Evolutionary conservation across 2,797 vertebrate species (phyloP).

Genomic region (Sphenodon punctatus): DNA sequence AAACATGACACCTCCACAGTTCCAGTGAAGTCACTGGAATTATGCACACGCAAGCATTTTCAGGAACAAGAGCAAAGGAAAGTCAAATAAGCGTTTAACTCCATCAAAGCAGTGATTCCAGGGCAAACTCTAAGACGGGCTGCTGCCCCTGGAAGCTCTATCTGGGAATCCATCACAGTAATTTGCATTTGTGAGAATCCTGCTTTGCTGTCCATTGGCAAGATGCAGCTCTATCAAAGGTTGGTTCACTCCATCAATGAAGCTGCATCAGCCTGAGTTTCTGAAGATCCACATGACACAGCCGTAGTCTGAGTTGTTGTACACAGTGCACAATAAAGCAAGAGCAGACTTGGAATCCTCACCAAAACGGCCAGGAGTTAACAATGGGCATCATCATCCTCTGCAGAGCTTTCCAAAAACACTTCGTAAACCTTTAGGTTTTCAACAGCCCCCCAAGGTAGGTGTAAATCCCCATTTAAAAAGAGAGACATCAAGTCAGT

Average conservation of each 20-base stretch:
- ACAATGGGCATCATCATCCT: not conserved
- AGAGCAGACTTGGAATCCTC: not conserved
- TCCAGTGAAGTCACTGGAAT: no score
- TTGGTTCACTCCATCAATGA: no score
- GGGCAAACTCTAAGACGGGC: not conserved
- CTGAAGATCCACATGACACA: no score
- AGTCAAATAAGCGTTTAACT: no score
- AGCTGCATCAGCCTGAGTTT: no score
- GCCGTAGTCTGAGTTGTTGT: no score
- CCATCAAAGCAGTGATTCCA: not conserved
- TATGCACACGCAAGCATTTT: not conserved
- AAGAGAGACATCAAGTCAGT: not conserved
- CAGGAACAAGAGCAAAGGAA: not conserved
- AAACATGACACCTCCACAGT: no score
- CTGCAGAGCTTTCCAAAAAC: not conserved
- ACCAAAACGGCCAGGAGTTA: not conserved
- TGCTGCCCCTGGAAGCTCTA: not conserved
- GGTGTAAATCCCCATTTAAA: not conserved
- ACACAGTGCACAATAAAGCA: not conserved
- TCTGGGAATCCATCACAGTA: not conserved
- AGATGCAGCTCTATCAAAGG: no score
- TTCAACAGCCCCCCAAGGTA: not conserved
- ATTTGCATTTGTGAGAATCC: not conserved
- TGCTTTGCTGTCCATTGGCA: no score
- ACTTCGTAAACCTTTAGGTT: not conserved